Conservation (phyloP, 2,797 vertebrate genomes). For the Typhlichthys eigenmanni region DNA sequence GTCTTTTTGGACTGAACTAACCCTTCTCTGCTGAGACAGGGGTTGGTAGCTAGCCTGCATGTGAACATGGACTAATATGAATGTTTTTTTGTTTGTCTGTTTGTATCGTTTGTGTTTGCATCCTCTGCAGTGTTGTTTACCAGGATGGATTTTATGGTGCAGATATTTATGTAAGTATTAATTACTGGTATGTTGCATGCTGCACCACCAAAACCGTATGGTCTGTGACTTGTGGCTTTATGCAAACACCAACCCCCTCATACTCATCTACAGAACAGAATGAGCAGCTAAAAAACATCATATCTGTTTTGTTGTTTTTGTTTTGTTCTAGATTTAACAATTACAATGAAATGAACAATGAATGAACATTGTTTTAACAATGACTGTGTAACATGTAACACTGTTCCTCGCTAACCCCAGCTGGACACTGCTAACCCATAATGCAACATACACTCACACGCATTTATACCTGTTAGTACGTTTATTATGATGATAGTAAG, state of each 20-base stretch:
- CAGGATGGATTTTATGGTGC: slow-evolving; percentile 99
- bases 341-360: neutral
- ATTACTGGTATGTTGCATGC: slow-evolving; percentile 64
- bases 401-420: no score
- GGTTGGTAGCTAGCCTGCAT: slow-evolving; percentile 77
- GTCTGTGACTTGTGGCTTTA: slow-evolving; percentile 36
- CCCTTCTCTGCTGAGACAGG: slow-evolving; percentile 58
- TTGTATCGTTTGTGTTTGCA: slow-evolving; percentile 83
- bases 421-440: no score
- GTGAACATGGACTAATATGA: slow-evolving; percentile 87
- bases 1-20: slow-evolving; percentile 67
- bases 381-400: no score
- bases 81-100: slow-evolving; percentile 85
- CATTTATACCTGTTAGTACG: no score
- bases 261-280: slow-evolving; percentile 2
- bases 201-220: slow-evolving; percentile 34
- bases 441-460: no score
- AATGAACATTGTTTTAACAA: no score
- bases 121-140: slow-evolving; percentile 93
- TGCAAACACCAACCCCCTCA: slow-evolving; percentile 14
- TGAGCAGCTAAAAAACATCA: neutral
- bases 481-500: no score
- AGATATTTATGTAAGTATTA: slow-evolving; percentile 98
- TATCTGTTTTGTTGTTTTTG: no score
- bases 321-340: neutral